phyloP scores from a whole-genome alignment of 2,113 vertebrate genomes.

The Hepsetus odoe region DNA sequence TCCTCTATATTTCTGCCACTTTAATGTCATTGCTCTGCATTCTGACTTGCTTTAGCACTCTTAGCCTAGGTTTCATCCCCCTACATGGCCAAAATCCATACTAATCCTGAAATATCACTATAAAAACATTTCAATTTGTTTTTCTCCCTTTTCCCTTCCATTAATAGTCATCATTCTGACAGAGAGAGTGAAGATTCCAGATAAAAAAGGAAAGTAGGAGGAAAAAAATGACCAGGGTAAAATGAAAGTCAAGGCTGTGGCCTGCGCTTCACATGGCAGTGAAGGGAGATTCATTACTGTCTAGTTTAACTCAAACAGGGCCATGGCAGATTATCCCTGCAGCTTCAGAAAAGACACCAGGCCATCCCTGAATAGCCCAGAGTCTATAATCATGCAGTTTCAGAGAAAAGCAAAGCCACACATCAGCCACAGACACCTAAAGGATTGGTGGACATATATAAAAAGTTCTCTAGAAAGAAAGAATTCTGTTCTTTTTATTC shows the following conservation, averaged over 20 bases:
- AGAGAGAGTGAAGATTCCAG: not conserved
- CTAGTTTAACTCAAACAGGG: slow-evolving; percentile 72
- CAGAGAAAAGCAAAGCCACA: not conserved
- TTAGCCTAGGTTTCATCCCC: slow-evolving; percentile 44
- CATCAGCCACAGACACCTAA: not conserved
- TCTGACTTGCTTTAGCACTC: slow-evolving; percentile 33
- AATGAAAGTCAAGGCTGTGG: slow-evolving; percentile 30
- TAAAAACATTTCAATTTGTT: slow-evolving; percentile 56
- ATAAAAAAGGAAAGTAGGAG: not conserved
- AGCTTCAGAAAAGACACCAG: slow-evolving; percentile 63
- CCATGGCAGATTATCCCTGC: slow-evolving; percentile 72
- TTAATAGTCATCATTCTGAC: not conserved
- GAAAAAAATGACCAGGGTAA: not conserved
- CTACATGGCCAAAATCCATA: slow-evolving; percentile 43
- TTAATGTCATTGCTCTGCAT: slow-evolving; percentile 11
- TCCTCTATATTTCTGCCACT: not conserved
- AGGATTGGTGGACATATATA: not conserved
- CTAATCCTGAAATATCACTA: slow-evolving; percentile 53
- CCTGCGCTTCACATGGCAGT: slow-evolving; percentile 60
- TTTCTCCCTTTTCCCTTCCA: slow-evolving; percentile 24
- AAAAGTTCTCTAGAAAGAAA: no score
- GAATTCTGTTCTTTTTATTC: not conserved
- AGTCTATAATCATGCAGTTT: not conserved
- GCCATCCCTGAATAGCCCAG: not conserved
- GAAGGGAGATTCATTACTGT: slow-evolving; percentile 72